phyloP scores from a whole-genome alignment of 2,797 vertebrate genomes.

The Nyctibius grandis region DNA sequence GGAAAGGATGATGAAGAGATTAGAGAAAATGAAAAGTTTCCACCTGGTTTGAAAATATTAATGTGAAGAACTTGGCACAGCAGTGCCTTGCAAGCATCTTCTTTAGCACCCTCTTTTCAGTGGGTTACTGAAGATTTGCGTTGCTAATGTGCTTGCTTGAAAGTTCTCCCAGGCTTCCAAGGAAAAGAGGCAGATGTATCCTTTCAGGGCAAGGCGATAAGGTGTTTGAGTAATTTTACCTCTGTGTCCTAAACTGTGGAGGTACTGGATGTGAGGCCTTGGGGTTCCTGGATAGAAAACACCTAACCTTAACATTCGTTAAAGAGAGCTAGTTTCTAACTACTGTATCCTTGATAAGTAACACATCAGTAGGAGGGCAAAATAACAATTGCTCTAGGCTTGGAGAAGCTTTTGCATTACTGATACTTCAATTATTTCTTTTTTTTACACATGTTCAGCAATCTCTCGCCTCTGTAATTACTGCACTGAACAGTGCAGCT shows the following conservation, averaged over 20 bases:
- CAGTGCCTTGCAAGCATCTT: neutral
- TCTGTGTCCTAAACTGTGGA: neutral
- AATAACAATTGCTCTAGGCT: conserved; percentile 45
- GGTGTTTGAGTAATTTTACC: neutral
- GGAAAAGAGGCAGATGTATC: neutral
- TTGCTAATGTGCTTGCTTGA: neutral
- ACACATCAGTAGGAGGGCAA: conserved; percentile 34
- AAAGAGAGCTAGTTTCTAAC: neutral
- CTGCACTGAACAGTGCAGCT: neutral
- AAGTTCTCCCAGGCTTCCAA: neutral
- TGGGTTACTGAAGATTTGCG: neutral
- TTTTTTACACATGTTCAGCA: conserved; percentile 40
- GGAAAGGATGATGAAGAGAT: neutral
- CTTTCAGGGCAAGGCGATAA: neutral
- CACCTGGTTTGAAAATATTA: neutral
- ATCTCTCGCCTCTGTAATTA: conserved; percentile 53
- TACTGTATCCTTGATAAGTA: neutral
- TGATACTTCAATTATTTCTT: conserved; percentile 55
- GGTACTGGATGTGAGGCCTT: neutral
- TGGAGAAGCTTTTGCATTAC: conserved; percentile 9
- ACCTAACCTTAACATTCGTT: neutral
- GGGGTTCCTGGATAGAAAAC: neutral
- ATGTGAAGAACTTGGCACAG: neutral
- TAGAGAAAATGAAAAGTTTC: neutral
- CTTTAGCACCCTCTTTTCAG: neutral